Conservation (phyloP, 2,113 vertebrate genomes). For the Rhegmatorhina hoffmannsi region DNA sequence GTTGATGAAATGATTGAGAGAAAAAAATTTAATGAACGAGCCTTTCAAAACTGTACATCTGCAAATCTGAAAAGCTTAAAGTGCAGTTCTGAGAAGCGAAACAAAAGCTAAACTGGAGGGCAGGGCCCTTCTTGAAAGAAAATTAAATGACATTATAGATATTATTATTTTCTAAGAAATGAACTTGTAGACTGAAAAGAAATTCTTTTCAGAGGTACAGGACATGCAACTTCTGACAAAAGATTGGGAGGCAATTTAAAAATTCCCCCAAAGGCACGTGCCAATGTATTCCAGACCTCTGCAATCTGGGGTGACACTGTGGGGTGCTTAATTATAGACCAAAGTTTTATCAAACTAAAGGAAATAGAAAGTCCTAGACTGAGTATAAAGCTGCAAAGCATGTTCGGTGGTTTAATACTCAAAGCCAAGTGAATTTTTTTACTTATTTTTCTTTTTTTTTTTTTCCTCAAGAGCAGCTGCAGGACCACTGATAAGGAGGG, state of each 20-base stretch:
- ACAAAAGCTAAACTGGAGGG: constrained; percentile 23
- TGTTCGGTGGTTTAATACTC: background rate
- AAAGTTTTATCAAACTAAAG: background rate
- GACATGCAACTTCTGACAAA: background rate
- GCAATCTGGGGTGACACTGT: background rate
- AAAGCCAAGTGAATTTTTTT: background rate
- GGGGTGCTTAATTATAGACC: background rate
- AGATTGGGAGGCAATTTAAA: background rate
- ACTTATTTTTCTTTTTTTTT: background rate
- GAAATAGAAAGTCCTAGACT: background rate
- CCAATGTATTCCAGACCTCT: background rate
- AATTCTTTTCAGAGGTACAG: background rate
- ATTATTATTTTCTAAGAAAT: constrained; percentile 32
- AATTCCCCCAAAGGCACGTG: background rate
- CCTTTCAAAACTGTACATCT: background rate
- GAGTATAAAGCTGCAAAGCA: background rate
- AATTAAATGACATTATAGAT: constrained; percentile 5
- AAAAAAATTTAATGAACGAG: background rate
- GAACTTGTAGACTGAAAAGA: background rate
- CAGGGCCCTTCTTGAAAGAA: constrained; percentile 9
- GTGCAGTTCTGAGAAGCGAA: background rate
- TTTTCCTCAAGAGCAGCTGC: background rate
- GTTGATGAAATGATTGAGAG: background rate
- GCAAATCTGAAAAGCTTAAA: background rate
- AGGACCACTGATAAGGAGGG: constrained; percentile 36